Conservation (phyloP, 37 sponge, comb jelly and placozoan species). For the Petrosia ficiformis region DNA sequence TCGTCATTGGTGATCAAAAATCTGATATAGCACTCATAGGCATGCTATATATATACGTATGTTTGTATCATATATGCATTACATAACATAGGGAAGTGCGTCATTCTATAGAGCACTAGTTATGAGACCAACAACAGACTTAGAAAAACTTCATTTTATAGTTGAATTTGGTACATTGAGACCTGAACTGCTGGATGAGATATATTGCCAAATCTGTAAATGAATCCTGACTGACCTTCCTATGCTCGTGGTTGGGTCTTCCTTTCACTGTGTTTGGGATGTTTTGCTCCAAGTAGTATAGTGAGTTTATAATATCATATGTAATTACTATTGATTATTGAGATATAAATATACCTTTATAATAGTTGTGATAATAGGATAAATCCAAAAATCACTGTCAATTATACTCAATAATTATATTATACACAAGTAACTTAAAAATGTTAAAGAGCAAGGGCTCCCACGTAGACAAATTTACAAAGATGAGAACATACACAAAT, state of each 20-base stretch:
- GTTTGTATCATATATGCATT: too few relatives aligned
- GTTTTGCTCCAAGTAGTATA: slow-evolving; percentile 83
- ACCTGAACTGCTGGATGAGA: slow-evolving; percentile 89
- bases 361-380: too few relatives aligned
- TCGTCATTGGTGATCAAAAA: slow-evolving; percentile 32
- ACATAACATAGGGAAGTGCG: too few relatives aligned
- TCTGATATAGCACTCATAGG: neutral
- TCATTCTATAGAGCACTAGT: slow-evolving; percentile 2
- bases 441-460: too few relatives aligned
- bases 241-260: slow-evolving; percentile 96
- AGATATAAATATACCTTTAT: too few relatives aligned
- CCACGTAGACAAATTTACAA: too few relatives aligned
- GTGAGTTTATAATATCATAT: slow-evolving; percentile 16
- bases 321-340: neutral
- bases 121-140: slow-evolving; percentile 68
- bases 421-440: too few relatives aligned
- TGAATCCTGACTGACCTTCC: slow-evolving; percentile 89
- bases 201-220: slow-evolving; percentile 94
- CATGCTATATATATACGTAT: too few relatives aligned
- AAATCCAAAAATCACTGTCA: too few relatives aligned
- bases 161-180: slow-evolving; percentile 88
- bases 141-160: slow-evolving; percentile 96
- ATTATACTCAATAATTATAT: too few relatives aligned
- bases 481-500: too few relatives aligned
- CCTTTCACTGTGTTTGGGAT: slow-evolving; percentile 92